Evolutionary conservation across 1,140 invertebrate species (phyloP).

Genomic region (Drosophila trapezifrons): DNA sequence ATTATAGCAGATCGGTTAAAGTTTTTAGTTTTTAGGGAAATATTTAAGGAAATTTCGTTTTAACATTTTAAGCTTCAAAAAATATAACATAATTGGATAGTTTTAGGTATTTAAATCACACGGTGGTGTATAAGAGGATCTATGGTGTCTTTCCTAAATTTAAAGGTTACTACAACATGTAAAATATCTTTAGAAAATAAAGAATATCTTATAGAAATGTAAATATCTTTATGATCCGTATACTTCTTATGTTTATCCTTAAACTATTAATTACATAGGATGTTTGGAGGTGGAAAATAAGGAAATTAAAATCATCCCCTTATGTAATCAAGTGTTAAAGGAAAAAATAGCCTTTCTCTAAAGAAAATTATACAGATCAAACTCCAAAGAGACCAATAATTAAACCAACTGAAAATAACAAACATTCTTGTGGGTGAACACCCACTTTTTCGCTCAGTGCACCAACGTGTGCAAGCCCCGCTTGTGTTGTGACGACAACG

Average conservation of each 20-base stretch:
- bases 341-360: neutral
- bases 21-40: neutral
- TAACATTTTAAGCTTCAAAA: too few species aligned
- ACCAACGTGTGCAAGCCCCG: slow-evolving; percentile 14
- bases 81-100: too few species aligned
- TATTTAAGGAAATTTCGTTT: too few species aligned
- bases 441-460: slow-evolving; percentile 5
- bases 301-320: neutral
- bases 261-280: neutral
- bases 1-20: neutral
- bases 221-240: neutral
- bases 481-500: slow-evolving; percentile 49
- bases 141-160: too few species aligned
- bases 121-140: too few species aligned
- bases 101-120: too few species aligned
- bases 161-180: too few species aligned
- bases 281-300: neutral
- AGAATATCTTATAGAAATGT: too few species aligned
- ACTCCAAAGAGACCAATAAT: too few species aligned
- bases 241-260: neutral
- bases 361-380: too few species aligned
- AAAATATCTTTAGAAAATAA: too few species aligned
- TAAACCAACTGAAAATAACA: too few species aligned
- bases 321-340: neutral
- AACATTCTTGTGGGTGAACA: neutral